Evolutionary conservation across 2,113 vertebrate species (phyloP).

Genomic region (Cranoglanis bouderius): DNA sequence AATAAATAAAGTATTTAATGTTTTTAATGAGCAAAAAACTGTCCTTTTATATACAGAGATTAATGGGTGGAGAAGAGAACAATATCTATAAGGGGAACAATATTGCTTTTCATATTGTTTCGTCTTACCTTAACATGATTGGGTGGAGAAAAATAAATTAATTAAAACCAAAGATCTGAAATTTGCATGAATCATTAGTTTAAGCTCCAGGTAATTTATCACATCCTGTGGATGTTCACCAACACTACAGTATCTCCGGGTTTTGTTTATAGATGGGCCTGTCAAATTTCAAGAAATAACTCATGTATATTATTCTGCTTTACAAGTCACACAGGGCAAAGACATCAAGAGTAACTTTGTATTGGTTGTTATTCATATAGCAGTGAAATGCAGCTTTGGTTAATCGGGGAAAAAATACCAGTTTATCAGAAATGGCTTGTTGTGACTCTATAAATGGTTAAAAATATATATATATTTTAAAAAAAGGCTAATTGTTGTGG

Average conservation of each 20-base stretch:
- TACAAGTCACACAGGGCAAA: neutral
- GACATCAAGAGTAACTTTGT: neutral
- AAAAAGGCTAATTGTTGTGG: neutral
- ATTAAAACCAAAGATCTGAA: constrained; percentile 29
- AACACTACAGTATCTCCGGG: constrained; percentile 11
- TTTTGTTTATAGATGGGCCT: constrained; percentile 24
- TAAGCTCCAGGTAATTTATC: constrained; percentile 28
- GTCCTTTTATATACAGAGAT: constrained; percentile 30
- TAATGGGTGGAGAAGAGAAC: constrained; percentile 31
- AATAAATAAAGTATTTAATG: no score
- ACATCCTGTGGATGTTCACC: constrained; percentile 9
- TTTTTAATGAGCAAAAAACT: no score
- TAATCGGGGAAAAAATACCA: neutral
- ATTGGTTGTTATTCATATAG: neutral
- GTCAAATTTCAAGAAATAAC: neutral
- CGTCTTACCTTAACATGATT: constrained; percentile 35
- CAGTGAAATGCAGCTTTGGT: neutral
- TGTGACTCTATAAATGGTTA: neutral
- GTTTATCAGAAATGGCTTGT: neutral
- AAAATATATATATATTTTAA: neutral
- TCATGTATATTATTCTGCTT: constrained; percentile 14
- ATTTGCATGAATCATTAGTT: constrained; percentile 39
- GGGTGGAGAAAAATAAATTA: neutral
- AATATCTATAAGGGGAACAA: constrained; percentile 15
- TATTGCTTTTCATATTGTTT: constrained; percentile 50